A percentile compares a stretch with the other conserved stretches of the same genome.
phyloP scores from a whole-genome alignment of 2,113 vertebrate genomes.

The Felis catus region F.catus_Fca126_mat1.0 CM031424.1:11207501-11208000 shows the following conservation, averaged over 20 bases:
- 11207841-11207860: background rate
- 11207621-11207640: no score
- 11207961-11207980: background rate
- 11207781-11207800: background rate
- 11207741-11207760: background rate
- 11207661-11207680: background rate
- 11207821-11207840: background rate
- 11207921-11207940: background rate
- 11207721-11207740: background rate
- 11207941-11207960: background rate
- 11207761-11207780: background rate
- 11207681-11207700: background rate
- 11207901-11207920: background rate
- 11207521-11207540: no score
- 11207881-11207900: background rate
- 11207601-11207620: no score
- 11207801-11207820: background rate
- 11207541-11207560: no score
- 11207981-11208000: background rate
- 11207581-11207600: no score
- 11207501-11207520: no score
- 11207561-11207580: no score
- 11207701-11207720: background rate
- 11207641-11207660: background rate
- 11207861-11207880: background rate